Percentiles rank a stretch among this genome's conserved stretches.
Conservation (phyloP, 2,888 invertebrate species). For the Harmothoe impar region DNA sequence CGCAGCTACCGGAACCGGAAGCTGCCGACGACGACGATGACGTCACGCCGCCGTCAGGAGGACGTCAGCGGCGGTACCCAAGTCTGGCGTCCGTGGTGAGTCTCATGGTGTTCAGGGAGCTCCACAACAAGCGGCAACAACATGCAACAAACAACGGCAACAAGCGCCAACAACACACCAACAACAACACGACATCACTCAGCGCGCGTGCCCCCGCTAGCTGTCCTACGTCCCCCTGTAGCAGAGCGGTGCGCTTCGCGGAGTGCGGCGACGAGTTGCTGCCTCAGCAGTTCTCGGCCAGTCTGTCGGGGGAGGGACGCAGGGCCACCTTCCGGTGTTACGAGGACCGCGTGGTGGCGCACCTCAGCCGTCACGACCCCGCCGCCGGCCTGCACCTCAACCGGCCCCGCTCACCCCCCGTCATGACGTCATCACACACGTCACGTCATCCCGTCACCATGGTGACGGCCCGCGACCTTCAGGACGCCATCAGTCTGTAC, state of each 20-base stretch:
- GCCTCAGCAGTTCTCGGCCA: not conserved
- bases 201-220: not conserved
- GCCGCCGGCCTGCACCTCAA: not conserved
- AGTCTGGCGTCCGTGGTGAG: not conserved
- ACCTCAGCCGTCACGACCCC: not conserved
- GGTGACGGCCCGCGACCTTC: not conserved
- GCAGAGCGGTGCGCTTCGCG: not conserved
- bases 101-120: constrained; percentile 21
- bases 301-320: not conserved
- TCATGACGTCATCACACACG: too few species aligned
- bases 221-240: not conserved
- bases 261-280: not conserved
- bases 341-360: constrained; percentile 6
- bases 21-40: not conserved
- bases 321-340: not conserved
- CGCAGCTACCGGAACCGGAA: not conserved
- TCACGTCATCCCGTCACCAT: not conserved
- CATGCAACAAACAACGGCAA: not conserved
- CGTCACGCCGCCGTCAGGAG: not conserved
- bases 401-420: not conserved
- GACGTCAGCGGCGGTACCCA: not conserved
- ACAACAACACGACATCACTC: not conserved
- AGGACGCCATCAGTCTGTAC: not conserved
- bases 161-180: not conserved
- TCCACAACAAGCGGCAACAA: not conserved